A percentile compares a stretch with the other conserved stretches of the same genome.
Conservation (phyloP, 2,797 vertebrate genomes). For the Stomatorhinus walkeri region DNA sequence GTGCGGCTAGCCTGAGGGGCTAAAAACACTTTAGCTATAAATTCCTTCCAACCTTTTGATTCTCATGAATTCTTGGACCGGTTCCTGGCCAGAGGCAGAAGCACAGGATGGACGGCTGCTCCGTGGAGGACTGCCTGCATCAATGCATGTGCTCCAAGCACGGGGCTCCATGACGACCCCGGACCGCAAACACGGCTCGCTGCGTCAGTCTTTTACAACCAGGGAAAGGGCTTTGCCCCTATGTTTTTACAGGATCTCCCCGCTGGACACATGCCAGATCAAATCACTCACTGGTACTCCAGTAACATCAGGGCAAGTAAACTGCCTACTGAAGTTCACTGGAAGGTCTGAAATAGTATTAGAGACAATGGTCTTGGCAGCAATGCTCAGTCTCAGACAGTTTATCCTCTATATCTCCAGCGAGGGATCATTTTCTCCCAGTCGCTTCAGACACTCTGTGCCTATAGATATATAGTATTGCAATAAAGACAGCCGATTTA, state of each 20-base stretch:
- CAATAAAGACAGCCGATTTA: background rate
- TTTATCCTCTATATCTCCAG: background rate
- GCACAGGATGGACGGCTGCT: background rate
- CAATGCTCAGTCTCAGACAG: background rate
- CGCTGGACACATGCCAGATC: background rate
- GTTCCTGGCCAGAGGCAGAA: background rate
- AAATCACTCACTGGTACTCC: background rate
- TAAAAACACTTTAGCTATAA: background rate
- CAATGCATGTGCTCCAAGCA: background rate
- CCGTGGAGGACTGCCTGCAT: background rate
- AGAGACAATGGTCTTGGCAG: background rate
- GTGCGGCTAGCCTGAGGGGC: background rate
- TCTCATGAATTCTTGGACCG: background rate
- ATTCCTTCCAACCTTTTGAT: background rate
- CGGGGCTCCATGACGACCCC: background rate
- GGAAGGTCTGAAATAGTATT: background rate
- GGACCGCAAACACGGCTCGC: background rate
- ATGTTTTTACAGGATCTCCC: background rate
- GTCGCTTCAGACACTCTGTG: background rate
- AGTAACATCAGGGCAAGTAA: background rate
- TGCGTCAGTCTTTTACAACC: background rate
- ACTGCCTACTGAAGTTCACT: background rate
- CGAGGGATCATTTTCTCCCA: background rate
- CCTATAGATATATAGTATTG: background rate
- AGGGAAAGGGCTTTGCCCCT: background rate